Evolutionary conservation across 1,140 invertebrate genomes (phyloP), one percentile per base, ranked within the genome.

Genomic region (Rhyzopertha dominica): DNA sequence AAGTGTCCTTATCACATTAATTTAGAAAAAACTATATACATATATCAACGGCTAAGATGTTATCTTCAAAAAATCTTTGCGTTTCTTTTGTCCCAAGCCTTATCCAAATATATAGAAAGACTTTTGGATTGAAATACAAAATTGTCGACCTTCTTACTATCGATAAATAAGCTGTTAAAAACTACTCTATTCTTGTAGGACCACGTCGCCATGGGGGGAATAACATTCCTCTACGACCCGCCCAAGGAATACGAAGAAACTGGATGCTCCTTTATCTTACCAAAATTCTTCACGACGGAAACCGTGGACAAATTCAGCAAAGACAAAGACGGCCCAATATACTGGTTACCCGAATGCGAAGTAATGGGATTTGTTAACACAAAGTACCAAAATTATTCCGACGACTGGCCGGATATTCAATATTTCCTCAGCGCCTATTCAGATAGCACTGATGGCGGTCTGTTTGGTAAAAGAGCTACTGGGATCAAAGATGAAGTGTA

Each of bases 391-490:
- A 71, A 84, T 49, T 59, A 68, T 4, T 56, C 46, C 0, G 69
- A 75, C 10, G 82, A 87, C 61, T 84, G 77, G 70, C 88, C 88
- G 0, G 87, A 91, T 57, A 74, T 90, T 25, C 85, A 90, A 56
- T 59, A 87, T 4, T 84, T 88, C 47, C 68, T 89, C 46, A 75
- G 78, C 2, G 74, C 83, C 1, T 79, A 76, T 19, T 74, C 79
- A 7, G 84, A 87, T 43, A 82, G 79, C 29, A 75, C 83, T 2
- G 88, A 92, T 53, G 85, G 85, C 1, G 87, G 88, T 1, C 46
- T 81, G 17, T 78, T 83, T 40, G 73, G 79, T 0, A 79, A 83
- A 54, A 70, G 80, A 9, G 77, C 76, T 4, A 75, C 77, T 17
- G 82, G 82, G 4, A 61, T 90, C 1, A 74, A 70, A 0, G 77